Base-by-base conservation (phyloP, 2,797 vertebrate genomes). In the Picus viridis region DNA sequence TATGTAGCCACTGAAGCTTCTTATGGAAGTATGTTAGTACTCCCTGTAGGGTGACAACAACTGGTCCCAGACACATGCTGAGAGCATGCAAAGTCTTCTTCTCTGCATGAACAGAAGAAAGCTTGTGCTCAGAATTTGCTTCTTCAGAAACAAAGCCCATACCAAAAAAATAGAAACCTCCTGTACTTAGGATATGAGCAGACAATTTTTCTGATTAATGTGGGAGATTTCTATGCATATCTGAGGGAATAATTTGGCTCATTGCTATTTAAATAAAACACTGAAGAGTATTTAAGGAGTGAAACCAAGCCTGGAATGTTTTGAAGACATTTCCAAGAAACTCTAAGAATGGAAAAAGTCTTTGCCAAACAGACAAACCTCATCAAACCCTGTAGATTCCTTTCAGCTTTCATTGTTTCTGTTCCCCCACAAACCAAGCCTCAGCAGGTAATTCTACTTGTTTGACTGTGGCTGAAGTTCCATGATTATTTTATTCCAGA, bases 271-370 rank as follows among this genome's bases (percentile, higher is more conserved):
- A 96, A 95, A 88, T 95, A 95, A 94, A 96, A 92, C n/a, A 53
- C 5, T 86, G 85, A 86, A 74, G 80, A 76, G 19, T 82, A 92
- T 95, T 91, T 94, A 88, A 93, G 71, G 77, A 92, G 74, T 17
- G 91, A 96, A 94, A 94, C 61, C 80, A 77, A 92, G 29, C 17
- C 85, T 91, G 91, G 94, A 96, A 94, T 95, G 71, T 95, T 95
- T 94, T 93, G 77, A 91, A 95, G 71, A 77, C 62, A 69, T 95
- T 96, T 96, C 95, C 91, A 94, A 95, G 68, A 95, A 94, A 64
- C 34, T 86, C 61, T 43, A 92, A 92, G 92, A 95, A 94, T 89
- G 51, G 29, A 93, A 95, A 87, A 89, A 69, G 29, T 69, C 68
- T 88, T 88, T 94, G 80, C 89, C 93, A 96, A 94, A 79, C 61